Base-by-base conservation (phyloP, 1,140 invertebrate species). In the Megalonaias nervosa region DNA sequence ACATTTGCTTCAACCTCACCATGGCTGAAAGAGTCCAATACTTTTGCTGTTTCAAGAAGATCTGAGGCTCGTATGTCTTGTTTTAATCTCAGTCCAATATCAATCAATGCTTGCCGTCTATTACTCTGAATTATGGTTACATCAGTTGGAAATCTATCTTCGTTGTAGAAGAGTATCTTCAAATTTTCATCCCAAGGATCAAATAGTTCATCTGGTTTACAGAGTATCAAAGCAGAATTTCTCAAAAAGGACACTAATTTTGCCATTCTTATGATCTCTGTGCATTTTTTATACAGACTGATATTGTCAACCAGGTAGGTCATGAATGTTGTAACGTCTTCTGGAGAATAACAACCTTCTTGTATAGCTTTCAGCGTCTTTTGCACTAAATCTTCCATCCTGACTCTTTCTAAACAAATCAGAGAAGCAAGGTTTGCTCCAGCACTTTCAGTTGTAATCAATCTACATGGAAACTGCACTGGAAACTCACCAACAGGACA, bases 71-170 rank as follows among this genome's bases (percentile, higher is more conserved):
- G 56, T 66, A 71, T 31, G 57, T 77, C 38, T 60, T 72, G 31
- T n/a, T n/a, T 19, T 48, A 38, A 71, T 60, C 72, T 77, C 12
- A 77, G 62, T 19, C 75, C 70, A 13, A 77, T 55, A n/a, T 60
- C 31, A 21, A 15, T 59, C 17, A 77, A 48, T 19, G 21, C 58
- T 4, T 23, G 21, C n/a, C 67, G 19, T 5, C 55, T 31, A 17
- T 67, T n/a, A 9, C 48, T 26, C 23, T 15, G 11, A 17, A n/a
- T 57, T 16, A 14, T 16, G 17, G 5, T 9, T 21, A 15, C 13
- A 4, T 11, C n/a, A 21, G 60, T 23, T 60, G 75, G 75, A 66
- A 77, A 77, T 15, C 60, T 26, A 59, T n/a, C n/a, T 48, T 60
- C 57, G 14, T 67, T 62, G 1, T 57, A 55, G 23, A 77, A 77